Evolutionary conservation across 1,140 invertebrate species (phyloP).

Genomic region (Drosophila hydei): DNA sequence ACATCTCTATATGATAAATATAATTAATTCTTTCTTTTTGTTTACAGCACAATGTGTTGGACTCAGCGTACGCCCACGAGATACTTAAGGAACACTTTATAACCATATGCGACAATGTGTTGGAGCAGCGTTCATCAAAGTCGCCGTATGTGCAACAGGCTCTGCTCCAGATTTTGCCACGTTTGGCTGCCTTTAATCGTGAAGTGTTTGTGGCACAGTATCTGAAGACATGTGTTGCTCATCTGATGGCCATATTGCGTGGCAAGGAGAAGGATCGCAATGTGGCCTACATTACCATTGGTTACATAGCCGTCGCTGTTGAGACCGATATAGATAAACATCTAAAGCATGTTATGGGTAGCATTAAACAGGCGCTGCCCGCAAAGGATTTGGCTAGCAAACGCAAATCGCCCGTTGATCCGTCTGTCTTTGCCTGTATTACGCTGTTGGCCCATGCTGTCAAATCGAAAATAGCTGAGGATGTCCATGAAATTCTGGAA

Average conservation of each 20-base stretch:
- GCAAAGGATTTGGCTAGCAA: constrained; percentile 90
- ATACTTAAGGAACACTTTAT: constrained; percentile 94
- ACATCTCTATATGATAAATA: too few relatives aligned
- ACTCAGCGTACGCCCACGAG: constrained; percentile 94
- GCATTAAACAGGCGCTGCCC: constrained; percentile 92
- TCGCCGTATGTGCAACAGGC: constrained; percentile 94
- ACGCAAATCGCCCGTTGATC: constrained; percentile 90
- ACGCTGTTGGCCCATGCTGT: constrained; percentile 95
- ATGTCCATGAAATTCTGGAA: constrained; percentile 94
- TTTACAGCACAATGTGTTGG: constrained; percentile 85
- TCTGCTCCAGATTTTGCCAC: constrained; percentile 94
- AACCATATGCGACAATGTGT: constrained; percentile 91
- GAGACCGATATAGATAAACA: constrained; percentile 92
- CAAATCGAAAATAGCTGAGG: constrained; percentile 88
- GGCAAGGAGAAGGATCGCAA: constrained; percentile 93
- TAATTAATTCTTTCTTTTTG: background rate
- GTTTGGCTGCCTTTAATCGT: constrained; percentile 96
- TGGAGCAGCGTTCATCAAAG: constrained; percentile 90
- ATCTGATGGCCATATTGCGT: constrained; percentile 90
- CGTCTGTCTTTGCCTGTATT: constrained; percentile 97
- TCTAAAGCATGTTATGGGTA: constrained; percentile 93
- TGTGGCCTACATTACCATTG: constrained; percentile 94
- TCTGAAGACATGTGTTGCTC: constrained; percentile 90
- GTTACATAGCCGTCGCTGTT: constrained; percentile 95
- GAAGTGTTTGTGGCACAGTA: constrained; percentile 92